Evolutionary conservation across 30 jellyfish, hydroid and myxozoan species (phyloP).

Genomic region (Aurelia aurita complex sp. Pacific): DNA sequence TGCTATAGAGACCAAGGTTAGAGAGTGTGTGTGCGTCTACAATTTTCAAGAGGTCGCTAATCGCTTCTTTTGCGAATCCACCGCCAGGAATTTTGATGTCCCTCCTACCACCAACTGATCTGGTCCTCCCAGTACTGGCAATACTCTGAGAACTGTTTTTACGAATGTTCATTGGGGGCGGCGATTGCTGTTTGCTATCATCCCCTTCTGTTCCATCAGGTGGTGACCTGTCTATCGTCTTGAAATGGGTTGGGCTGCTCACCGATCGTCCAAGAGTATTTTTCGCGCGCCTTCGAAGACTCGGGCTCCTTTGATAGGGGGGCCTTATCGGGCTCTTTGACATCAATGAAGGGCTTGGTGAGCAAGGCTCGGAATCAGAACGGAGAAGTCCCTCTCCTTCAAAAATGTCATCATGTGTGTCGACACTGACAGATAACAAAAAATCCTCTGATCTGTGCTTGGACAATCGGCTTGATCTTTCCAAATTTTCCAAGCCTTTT

Average conservation of each 20-base stretch:
- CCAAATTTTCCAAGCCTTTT: too few species aligned
- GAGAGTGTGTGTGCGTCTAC: conserved; percentile 62
- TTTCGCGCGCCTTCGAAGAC: conserved; percentile 24
- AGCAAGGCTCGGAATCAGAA: conserved; percentile 24
- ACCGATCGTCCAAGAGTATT: background rate
- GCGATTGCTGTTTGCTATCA: background rate
- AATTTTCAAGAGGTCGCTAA: conserved; percentile 32
- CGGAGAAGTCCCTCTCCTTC: conserved; percentile 64
- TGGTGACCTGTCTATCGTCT: conserved; percentile 42
- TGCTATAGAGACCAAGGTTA: conserved; percentile 47
- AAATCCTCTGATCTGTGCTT: too few species aligned
- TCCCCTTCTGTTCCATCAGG: conserved; percentile 72
- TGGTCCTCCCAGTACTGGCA: background rate
- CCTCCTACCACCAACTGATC: background rate
- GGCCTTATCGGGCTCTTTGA: conserved; percentile 22
- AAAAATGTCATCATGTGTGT: conserved; percentile 41
- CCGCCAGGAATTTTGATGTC: conserved; percentile 5
- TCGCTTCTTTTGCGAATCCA: conserved; percentile 64
- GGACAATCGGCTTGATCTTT: too few species aligned
- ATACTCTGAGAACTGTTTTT: conserved; percentile 2
- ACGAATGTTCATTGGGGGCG: conserved; percentile 9
- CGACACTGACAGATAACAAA: background rate
- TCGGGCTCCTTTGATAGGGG: conserved; percentile 44
- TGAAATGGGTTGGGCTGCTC: background rate
- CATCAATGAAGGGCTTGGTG: conserved; percentile 31